These are phyloP conservation scores for Lepus timidus DNA, from an alignment of 2,113 vertebrate genomes.

Conservation along the genomic window DNA sequence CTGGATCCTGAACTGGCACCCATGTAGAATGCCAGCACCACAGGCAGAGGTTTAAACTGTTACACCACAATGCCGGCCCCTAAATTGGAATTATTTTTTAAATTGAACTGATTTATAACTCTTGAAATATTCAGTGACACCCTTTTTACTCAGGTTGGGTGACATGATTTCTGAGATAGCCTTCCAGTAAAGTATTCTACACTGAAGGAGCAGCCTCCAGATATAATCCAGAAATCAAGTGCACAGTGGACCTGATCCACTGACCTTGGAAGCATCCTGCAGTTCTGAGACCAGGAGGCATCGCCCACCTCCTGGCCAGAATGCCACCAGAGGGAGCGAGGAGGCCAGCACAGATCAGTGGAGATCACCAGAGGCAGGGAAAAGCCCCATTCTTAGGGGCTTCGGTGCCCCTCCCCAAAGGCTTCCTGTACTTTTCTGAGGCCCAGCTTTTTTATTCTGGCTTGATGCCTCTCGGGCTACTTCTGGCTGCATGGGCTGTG, in stretches of 20 bases:
- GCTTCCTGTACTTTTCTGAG: background rate
- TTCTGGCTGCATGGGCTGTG: background rate
- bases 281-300: background rate
- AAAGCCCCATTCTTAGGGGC: background rate
- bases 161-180: slow-evolving; percentile 25
- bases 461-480: background rate
- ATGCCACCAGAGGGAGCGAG: background rate
- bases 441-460: background rate
- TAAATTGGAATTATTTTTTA: background rate
- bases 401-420: background rate
- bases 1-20: too few species aligned
- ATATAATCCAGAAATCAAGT: background rate
- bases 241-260: background rate
- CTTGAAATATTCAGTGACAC: background rate
- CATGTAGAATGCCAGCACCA: too few species aligned
- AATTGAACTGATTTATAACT: background rate
- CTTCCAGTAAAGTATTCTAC: background rate
- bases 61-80: too few species aligned
- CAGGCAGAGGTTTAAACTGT: too few species aligned
- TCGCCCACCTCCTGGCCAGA: background rate
- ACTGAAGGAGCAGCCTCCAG: background rate
- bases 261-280: background rate
- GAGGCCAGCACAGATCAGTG: background rate
- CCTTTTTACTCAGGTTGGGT: background rate
- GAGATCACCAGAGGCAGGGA: background rate